Percentiles rank a stretch among this genome's conserved stretches.
phyloP scores from a whole-genome alignment of 2,797 vertebrate species.

The Hydrophis major region DNA sequence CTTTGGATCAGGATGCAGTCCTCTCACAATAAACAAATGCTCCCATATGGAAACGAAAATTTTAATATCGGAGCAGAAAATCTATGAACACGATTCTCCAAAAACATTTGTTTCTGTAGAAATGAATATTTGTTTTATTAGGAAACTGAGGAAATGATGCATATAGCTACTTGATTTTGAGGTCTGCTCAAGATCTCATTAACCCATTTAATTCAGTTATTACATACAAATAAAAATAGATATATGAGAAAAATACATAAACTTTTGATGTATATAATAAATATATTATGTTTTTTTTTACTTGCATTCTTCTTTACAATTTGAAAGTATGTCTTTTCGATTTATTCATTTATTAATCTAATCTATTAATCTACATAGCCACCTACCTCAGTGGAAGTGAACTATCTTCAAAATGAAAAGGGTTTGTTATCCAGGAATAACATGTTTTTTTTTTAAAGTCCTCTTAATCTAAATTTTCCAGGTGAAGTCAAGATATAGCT shows the following conservation, averaged over 20 bases:
- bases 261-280: background rate
- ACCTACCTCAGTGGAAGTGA: background rate
- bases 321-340: background rate
- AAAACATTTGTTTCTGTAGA: background rate
- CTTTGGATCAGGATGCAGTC: background rate
- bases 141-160: rapidly evolving
- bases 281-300: background rate
- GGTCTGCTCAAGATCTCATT: background rate
- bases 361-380: background rate
- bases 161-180: background rate
- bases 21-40: background rate
- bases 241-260: background rate
- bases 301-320: background rate
- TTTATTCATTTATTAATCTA: background rate
- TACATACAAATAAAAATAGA: background rate
- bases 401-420: background rate
- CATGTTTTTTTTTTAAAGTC: background rate
- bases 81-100: background rate
- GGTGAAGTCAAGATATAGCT: background rate
- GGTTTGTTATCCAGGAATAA: background rate
- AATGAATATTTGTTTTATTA: background rate
- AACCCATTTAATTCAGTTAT: background rate
- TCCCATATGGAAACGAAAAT: background rate
- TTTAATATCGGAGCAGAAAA: background rate
- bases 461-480: background rate